These are phyloP conservation scores for Andricus grossulariae DNA, from an alignment of 1,140 invertebrate genomes.

Conservation along the genomic window DNA sequence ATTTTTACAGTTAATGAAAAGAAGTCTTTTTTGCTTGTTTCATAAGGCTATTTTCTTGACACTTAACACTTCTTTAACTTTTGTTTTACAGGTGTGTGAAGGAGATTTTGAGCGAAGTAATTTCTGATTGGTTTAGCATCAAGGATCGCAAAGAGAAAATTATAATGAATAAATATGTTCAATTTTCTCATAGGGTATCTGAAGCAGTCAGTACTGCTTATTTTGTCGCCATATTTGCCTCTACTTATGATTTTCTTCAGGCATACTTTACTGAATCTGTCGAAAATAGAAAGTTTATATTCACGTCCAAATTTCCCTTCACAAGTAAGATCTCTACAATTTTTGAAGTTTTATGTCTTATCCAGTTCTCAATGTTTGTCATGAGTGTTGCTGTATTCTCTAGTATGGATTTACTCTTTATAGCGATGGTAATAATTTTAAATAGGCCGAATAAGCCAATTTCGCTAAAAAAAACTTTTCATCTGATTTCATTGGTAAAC, in stretches of 20 bases:
- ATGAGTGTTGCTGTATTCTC: background rate
- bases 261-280: background rate
- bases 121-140: background rate
- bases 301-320: background rate
- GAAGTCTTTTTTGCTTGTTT: too few species aligned
- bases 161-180: background rate
- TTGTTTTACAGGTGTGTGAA: background rate
- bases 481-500: too few species aligned
- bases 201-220: background rate
- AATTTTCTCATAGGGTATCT: background rate
- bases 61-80: background rate
- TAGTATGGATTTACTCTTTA: background rate
- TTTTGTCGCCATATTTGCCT: background rate
- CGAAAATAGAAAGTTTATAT: background rate
- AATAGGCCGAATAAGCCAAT: too few species aligned
- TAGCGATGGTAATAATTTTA: background rate
- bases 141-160: background rate
- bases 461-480: too few species aligned
- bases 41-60: too few species aligned
- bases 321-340: background rate
- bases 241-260: background rate
- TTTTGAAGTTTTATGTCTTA: background rate
- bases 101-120: background rate
- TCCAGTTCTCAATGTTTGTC: background rate
- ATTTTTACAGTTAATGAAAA: too few species aligned